These are phyloP conservation scores for Drosophila monieri DNA, from an alignment of 2,888 invertebrate species.

Conservation along the genomic window DNA sequence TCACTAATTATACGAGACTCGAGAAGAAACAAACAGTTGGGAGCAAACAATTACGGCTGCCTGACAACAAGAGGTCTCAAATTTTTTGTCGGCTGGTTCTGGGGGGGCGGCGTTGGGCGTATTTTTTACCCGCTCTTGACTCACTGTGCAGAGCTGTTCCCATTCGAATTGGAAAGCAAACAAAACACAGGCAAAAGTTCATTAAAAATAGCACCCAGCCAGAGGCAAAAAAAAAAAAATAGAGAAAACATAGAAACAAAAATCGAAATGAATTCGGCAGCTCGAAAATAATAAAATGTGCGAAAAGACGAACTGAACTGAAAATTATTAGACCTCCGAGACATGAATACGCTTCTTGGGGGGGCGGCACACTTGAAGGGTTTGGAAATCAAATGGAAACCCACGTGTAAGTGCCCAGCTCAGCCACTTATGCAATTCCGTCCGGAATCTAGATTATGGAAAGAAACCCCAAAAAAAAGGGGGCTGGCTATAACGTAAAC, in stretches of 20 bases:
- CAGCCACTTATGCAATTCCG: slow-evolving; percentile 53
- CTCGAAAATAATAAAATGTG: slow-evolving; percentile 40
- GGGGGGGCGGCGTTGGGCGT: slow-evolving; percentile 11
- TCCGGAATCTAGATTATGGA: neutral
- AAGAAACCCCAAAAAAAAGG: slow-evolving; percentile 16
- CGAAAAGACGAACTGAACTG: slow-evolving; percentile 10
- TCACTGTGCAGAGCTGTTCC: slow-evolving; percentile 59
- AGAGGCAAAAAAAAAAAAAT: slow-evolving; percentile 28
- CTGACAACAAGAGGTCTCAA: slow-evolving; percentile 29
- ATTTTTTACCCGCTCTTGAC: slow-evolving; percentile 20
- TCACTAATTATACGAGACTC: slow-evolving; percentile 31
- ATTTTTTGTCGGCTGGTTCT: neutral
- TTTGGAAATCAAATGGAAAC: slow-evolving; percentile 64
- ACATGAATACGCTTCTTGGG: slow-evolving; percentile 10
- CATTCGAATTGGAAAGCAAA: slow-evolving; percentile 55
- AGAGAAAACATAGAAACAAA: slow-evolving; percentile 11
- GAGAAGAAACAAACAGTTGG: slow-evolving; percentile 4
- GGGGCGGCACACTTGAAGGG: slow-evolving; percentile 67
- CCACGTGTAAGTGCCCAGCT: slow-evolving; percentile 52
- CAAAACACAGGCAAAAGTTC: slow-evolving; percentile 38
- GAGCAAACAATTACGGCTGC: slow-evolving; percentile 23
- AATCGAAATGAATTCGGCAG: slow-evolving; percentile 41
- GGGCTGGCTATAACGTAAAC: slow-evolving; percentile 26
- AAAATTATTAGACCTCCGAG: neutral
- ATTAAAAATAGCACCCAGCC: slow-evolving; percentile 69